A percentile compares a stretch with the other conserved stretches of the same genome.
Conservation (phyloP, 2,113 vertebrate genomes). For the Dissostichus mawsoni region DNA sequence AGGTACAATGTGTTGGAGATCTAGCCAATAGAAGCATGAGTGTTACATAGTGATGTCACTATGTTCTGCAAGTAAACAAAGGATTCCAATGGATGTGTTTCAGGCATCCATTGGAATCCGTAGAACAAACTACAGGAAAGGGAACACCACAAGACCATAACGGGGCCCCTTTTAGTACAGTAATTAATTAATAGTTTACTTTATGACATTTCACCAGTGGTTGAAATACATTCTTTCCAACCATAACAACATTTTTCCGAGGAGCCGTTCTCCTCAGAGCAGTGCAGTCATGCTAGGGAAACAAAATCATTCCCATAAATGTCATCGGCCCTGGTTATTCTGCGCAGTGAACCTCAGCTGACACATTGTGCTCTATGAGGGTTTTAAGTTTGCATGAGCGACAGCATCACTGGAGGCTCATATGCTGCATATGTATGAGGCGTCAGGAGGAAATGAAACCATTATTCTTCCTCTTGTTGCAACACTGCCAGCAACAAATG, state of each 20-base stretch:
- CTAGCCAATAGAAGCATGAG: too few species aligned
- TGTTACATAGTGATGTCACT: too few species aligned
- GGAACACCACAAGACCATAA: too few species aligned
- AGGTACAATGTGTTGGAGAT: too few species aligned
- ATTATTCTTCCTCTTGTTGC: conserved; percentile 56
- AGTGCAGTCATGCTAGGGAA: background rate
- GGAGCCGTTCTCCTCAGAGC: background rate
- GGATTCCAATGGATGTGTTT: too few species aligned
- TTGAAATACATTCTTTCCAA: background rate
- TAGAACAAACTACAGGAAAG: too few species aligned
- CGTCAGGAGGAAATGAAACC: conserved; percentile 39
- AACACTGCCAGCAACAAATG: conserved; percentile 38
- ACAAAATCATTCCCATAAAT: conserved; percentile 34
- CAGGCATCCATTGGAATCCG: too few species aligned
- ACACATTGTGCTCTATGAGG: conserved; percentile 31
- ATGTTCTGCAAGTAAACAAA: too few species aligned
- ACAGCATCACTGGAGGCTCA: conserved; percentile 17
- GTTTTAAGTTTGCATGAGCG: conserved; percentile 49
- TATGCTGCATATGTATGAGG: conserved; percentile 47
- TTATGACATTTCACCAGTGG: too few species aligned
- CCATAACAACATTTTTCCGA: background rate
- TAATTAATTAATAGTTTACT: too few species aligned
- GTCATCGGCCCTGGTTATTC: conserved; percentile 30
- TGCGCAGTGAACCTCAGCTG: conserved; percentile 27
- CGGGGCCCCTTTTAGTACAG: too few species aligned